Percentiles rank a stretch among this genome's conserved stretches.
phyloP scores from a whole-genome alignment of 2,113 vertebrate genomes.

The Nyctereutes procyonoides region DNA sequence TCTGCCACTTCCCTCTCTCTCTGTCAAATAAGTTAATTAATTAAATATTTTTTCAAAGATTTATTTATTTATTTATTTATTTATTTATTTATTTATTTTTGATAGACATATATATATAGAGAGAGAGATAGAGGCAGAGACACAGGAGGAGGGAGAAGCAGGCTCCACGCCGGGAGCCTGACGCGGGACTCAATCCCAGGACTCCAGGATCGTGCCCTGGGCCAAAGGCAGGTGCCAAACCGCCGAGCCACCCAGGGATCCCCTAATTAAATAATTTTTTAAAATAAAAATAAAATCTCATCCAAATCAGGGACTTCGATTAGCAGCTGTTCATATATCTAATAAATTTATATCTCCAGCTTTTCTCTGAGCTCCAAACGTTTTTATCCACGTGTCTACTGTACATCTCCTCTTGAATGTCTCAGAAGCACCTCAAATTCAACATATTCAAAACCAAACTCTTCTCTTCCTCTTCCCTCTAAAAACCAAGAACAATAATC shows the following conservation, averaged over 20 bases:
- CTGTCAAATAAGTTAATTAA: too few relatives aligned
- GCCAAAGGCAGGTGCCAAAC: too few relatives aligned
- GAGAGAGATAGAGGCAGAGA: too few relatives aligned
- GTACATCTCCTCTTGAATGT: neutral
- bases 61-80: too few relatives aligned
- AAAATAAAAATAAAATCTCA: neutral
- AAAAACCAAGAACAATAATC: neutral
- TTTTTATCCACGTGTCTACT: neutral
- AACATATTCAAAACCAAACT: slow-evolving; percentile 10
- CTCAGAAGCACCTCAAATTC: neutral
- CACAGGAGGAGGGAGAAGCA: too few relatives aligned
- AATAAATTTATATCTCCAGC: neutral
- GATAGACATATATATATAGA: too few relatives aligned
- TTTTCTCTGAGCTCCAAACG: slow-evolving; percentile 12
- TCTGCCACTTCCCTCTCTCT: neutral
- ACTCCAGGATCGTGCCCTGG: too few relatives aligned
- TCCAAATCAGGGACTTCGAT: neutral
- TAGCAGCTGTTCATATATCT: neutral
- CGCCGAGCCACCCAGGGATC: too few relatives aligned
- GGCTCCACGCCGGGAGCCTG: too few relatives aligned
- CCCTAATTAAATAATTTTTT: neutral
- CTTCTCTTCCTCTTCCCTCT: neutral
- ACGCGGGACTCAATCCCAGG: too few relatives aligned
- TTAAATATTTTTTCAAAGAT: too few relatives aligned
- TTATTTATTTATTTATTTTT: too few relatives aligned